Conservation (phyloP, 2,113 vertebrate genomes). For the Pongo abelii region DNA sequence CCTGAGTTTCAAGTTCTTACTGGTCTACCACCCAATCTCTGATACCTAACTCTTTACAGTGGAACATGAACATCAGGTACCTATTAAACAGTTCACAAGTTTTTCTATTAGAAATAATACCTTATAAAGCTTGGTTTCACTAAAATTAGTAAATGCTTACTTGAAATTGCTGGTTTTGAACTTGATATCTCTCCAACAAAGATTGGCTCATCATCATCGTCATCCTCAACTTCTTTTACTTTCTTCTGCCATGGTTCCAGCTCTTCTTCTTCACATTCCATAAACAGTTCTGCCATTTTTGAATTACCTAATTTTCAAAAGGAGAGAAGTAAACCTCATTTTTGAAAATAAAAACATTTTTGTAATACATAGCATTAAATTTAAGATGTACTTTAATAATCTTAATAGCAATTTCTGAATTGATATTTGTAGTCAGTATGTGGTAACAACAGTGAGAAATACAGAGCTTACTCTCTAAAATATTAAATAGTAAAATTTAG, state of each 20-base stretch:
- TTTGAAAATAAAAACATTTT: constrained; percentile 34
- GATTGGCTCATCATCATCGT: constrained; percentile 93
- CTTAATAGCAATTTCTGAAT: constrained; percentile 31
- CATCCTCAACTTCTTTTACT: constrained; percentile 90
- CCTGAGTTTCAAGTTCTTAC: background rate
- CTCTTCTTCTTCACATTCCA: constrained; percentile 99
- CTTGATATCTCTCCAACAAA: constrained; percentile 96
- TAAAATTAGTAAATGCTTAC: constrained; percentile 79
- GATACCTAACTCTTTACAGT: background rate
- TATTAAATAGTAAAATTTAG: background rate
- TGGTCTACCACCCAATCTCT: background rate
- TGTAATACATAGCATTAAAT: background rate
- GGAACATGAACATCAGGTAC: background rate
- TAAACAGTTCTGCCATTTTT: constrained; percentile 98
- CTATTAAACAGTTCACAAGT: background rate
- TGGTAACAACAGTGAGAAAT: constrained; percentile 21
- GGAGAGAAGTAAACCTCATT: constrained; percentile 11
- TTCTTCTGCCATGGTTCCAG: constrained; percentile 97
- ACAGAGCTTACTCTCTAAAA: constrained; percentile 18
- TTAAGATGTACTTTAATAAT: constrained; percentile 43
- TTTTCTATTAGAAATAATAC: background rate
- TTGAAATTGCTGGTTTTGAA: constrained; percentile 86
- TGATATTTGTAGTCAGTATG: constrained; percentile 16
- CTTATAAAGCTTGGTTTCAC: constrained; percentile 37
- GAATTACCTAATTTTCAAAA: constrained; percentile 68